phyloP scores from a whole-genome alignment of 2,113 vertebrate genomes.

The Lota lota region DNA sequence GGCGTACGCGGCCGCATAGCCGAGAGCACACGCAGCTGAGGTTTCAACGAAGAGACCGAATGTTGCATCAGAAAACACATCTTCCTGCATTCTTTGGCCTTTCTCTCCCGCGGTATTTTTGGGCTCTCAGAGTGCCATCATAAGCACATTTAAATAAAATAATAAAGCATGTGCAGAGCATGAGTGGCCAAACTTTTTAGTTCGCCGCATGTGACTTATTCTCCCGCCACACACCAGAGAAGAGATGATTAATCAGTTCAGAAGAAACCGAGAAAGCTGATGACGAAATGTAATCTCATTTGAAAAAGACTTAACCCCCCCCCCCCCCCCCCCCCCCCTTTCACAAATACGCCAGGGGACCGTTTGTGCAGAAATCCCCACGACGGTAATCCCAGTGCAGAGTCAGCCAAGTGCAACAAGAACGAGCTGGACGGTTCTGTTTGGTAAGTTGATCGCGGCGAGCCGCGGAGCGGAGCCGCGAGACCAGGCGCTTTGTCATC shows the following conservation, averaged over 20 bases:
- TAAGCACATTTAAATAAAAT: conserved; percentile 35
- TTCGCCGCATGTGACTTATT: conserved; percentile 47
- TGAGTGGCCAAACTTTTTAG: conserved; percentile 51
- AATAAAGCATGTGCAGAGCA: conserved; percentile 41
- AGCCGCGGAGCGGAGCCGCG: conserved; percentile 3
- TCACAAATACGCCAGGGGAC: not conserved
- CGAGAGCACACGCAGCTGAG: too few relatives aligned
- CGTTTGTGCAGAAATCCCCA: not conserved
- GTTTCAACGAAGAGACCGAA: conserved; percentile 66
- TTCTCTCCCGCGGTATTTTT: too few relatives aligned
- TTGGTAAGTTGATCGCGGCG: conserved; percentile 5
- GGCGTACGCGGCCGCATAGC: too few relatives aligned
- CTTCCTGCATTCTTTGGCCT: too few relatives aligned
- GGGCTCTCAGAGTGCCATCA: conserved; percentile 63
- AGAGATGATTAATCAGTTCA: too few relatives aligned
- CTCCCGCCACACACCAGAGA: conserved; percentile 44
- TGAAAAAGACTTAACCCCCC: too few relatives aligned
- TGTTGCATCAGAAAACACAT: conserved; percentile 43
- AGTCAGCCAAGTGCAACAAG: conserved; percentile 38
- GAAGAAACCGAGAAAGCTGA: too few relatives aligned
- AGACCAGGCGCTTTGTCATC: conserved; percentile 21
- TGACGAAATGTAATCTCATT: too few relatives aligned
- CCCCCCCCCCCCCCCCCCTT: not conserved
- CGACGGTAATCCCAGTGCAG: not conserved
- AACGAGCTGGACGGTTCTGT: conserved; percentile 18